A percentile compares a stretch with the other conserved stretches of the same genome.
Evolutionary conservation across 92 coral and sea anemone genomes (phyloP).

Genomic region (Parazoanthus swiftii): DNA sequence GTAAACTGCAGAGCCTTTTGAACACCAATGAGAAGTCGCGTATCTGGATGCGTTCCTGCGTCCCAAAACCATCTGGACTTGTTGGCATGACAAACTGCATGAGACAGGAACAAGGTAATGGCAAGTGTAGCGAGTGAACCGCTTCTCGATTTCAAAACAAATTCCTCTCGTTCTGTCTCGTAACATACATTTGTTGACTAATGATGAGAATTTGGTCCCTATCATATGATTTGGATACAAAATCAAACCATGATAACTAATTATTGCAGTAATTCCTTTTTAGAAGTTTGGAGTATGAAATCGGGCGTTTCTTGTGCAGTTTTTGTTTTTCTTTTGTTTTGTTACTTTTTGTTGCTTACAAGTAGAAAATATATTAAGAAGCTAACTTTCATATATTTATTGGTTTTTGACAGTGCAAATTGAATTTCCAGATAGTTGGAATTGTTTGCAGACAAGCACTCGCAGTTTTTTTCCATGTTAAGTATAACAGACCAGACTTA

Average conservation of each 20-base stretch:
- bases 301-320: no score
- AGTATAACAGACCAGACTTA: no score
- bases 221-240: neutral
- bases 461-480: neutral
- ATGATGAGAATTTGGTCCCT: neutral
- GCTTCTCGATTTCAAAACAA: neutral
- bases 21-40: slow-evolving; percentile 57
- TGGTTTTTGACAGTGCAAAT: neutral
- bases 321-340: no score
- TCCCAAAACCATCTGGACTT: slow-evolving; percentile 61
- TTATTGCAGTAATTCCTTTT: no score
- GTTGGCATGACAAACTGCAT: slow-evolving; percentile 88
- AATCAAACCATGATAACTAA: no score
- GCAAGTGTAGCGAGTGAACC: neutral
- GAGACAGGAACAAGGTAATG: slow-evolving; percentile 61
- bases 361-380: no score
- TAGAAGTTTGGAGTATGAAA: no score
- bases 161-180: neutral
- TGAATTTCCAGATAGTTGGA: neutral
- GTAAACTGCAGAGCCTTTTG: slow-evolving; percentile 61
- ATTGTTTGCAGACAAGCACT: no score
- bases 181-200: neutral
- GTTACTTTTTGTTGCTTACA: no score
- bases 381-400: neutral
- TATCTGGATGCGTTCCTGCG: slow-evolving; percentile 63